A percentile compares a stretch with the other conserved stretches of the same genome.
phyloP scores from a whole-genome alignment of 2,113 vertebrate species.

The Burhinus bistriatus region DNA sequence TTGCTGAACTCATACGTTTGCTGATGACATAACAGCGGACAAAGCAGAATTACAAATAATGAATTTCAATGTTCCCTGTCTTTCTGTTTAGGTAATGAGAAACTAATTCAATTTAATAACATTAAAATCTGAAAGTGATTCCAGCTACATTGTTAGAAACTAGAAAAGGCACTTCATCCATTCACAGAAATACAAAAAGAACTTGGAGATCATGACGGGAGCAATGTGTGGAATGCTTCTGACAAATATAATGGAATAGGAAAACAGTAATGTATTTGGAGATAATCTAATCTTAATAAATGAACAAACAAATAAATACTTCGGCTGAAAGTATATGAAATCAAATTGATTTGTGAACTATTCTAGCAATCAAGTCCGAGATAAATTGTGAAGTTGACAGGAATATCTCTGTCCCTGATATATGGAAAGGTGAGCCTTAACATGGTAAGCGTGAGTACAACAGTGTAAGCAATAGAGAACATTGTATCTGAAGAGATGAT shows the following conservation, averaged over 20 bases:
- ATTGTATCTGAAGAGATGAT: not conserved
- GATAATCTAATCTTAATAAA: not conserved
- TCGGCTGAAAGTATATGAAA: not conserved
- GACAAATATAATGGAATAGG: not conserved
- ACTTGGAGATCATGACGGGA: not conserved
- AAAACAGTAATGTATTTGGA: not conserved
- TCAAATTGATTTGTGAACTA: not conserved
- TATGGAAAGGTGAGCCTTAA: not conserved
- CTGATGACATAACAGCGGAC: not conserved
- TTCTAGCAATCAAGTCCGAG: not conserved
- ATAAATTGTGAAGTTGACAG: not conserved
- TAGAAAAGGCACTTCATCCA: not conserved
- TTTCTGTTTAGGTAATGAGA: not conserved
- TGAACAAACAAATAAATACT: not conserved
- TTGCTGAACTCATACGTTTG: not conserved
- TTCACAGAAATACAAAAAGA: not conserved
- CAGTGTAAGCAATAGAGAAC: not conserved
- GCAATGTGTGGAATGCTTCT: not conserved
- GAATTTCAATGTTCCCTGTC: not conserved
- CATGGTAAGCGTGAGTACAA: accelerated
- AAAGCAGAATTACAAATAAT: not conserved
- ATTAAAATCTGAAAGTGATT: not conserved
- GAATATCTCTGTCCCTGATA: not conserved
- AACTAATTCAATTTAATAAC: not conserved
- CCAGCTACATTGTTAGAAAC: not conserved